These are phyloP conservation scores for Chaetorhynchus papuensis DNA, from an alignment of 2,113 vertebrate genomes.

Conservation along the genomic window DNA sequence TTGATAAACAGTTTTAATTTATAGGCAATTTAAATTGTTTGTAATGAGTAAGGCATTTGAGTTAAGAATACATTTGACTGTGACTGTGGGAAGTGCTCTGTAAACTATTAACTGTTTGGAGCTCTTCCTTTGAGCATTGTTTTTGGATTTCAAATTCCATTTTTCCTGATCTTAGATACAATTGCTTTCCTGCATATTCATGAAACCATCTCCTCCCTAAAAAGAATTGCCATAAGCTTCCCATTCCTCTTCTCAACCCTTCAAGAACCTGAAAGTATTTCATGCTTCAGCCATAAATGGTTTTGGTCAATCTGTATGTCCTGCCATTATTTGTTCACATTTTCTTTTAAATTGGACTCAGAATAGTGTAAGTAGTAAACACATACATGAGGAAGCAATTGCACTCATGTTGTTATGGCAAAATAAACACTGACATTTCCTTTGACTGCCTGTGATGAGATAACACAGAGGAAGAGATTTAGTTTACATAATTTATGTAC, in stretches of 20 bases:
- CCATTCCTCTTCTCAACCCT: not conserved
- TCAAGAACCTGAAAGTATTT: not conserved
- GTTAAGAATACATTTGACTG: not conserved
- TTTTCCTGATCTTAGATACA: not conserved
- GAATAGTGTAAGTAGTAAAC: not conserved
- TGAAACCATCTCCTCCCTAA: not conserved
- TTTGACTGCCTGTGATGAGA: not conserved
- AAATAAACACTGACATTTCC: not conserved
- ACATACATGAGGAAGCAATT: not conserved
- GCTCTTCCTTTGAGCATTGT: not conserved
- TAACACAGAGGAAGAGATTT: not conserved
- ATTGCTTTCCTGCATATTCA: not conserved
- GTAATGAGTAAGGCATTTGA: not conserved
- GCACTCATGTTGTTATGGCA: not conserved
- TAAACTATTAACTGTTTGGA: not conserved
- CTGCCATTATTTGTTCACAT: not conserved
- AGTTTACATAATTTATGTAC: not conserved
- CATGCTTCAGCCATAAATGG: not conserved
- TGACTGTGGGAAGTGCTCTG: not conserved
- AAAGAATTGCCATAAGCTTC: not conserved
- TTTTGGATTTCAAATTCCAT: not conserved
- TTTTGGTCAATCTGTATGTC: not conserved
- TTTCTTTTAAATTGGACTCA: not conserved
- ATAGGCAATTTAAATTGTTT: conserved; percentile 4
- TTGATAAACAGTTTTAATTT: not conserved